Conservation (phyloP, 2,113 vertebrate genomes). For the Odocoileus virginianus region DNA sequence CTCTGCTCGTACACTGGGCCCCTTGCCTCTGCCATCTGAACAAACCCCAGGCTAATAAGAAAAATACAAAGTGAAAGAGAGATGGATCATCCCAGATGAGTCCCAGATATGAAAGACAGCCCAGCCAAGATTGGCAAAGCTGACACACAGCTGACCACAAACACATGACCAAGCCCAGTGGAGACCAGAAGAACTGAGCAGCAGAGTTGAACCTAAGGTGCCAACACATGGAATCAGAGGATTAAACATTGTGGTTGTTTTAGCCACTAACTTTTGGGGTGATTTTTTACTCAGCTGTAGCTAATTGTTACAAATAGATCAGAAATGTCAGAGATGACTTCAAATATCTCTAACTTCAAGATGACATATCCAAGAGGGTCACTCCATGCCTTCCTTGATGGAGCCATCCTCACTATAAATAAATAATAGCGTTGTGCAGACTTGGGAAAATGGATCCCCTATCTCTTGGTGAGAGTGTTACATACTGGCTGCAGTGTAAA, state of each 20-base stretch:
- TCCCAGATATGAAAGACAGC: neutral
- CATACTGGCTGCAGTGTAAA: neutral
- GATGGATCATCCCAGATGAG: neutral
- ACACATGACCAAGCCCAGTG: neutral
- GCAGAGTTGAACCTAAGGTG: neutral
- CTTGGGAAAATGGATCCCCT: accelerated
- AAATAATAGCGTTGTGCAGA: neutral
- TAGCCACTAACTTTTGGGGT: neutral
- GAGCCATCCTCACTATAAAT: neutral
- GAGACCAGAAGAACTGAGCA: neutral
- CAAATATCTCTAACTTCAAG: neutral
- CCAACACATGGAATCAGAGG: too few relatives aligned
- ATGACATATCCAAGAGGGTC: too few relatives aligned
- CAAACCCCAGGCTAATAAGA: neutral
- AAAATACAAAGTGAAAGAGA: neutral
- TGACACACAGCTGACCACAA: neutral
- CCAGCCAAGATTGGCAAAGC: neutral
- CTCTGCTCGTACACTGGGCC: neutral
- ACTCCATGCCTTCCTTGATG: too few relatives aligned
- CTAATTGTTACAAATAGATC: neutral
- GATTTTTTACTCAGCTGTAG: neutral
- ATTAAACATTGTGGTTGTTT: neutral
- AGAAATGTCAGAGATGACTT: neutral
- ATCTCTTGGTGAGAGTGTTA: neutral
- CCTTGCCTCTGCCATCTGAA: neutral